These are phyloP conservation scores for Lycodopsis pacificus DNA, from an alignment of 2,797 vertebrate species.

Conservation along the genomic window DNA sequence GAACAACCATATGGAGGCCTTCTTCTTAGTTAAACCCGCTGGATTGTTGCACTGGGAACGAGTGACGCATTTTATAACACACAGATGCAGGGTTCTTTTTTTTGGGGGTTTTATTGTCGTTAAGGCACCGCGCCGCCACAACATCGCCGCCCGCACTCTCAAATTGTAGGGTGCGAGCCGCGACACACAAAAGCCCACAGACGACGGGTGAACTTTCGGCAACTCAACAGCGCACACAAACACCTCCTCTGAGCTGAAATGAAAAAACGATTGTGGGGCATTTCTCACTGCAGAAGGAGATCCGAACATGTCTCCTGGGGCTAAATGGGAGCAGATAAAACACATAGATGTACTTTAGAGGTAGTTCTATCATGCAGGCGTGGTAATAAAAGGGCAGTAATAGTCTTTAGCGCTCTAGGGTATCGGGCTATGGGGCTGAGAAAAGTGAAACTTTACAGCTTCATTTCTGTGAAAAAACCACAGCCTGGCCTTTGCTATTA, in stretches of 20 bases:
- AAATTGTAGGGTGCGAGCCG: conserved; percentile 41
- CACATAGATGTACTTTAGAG: conserved; percentile 9
- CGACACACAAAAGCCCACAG: conserved; percentile 33
- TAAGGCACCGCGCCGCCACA: conserved; percentile 45
- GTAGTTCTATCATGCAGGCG: conserved; percentile 13
- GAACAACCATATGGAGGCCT: conserved; percentile 63
- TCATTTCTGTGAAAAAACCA: conserved; percentile 52
- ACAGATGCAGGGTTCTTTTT: conserved; percentile 35
- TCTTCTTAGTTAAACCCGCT: conserved; percentile 33
- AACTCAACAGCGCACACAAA: background rate
- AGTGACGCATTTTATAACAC: conserved; percentile 37
- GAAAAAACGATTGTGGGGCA: conserved; percentile 49
- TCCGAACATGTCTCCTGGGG: background rate
- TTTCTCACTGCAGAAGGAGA: background rate
- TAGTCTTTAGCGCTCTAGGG: background rate
- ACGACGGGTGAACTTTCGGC: conserved; percentile 21
- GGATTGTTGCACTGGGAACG: conserved; percentile 33
- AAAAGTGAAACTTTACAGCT: conserved; percentile 18
- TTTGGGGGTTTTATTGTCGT: conserved; percentile 18
- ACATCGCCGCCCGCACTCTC: conserved; percentile 16
- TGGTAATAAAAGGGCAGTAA: conserved; percentile 30
- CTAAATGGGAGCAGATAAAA: conserved; percentile 20
- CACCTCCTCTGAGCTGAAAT: conserved; percentile 45
- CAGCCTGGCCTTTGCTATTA: background rate
- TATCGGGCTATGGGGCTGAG: background rate